phyloP scores from a whole-genome alignment of 2,888 invertebrate genomes.

The Oscheius sp. region DNA sequence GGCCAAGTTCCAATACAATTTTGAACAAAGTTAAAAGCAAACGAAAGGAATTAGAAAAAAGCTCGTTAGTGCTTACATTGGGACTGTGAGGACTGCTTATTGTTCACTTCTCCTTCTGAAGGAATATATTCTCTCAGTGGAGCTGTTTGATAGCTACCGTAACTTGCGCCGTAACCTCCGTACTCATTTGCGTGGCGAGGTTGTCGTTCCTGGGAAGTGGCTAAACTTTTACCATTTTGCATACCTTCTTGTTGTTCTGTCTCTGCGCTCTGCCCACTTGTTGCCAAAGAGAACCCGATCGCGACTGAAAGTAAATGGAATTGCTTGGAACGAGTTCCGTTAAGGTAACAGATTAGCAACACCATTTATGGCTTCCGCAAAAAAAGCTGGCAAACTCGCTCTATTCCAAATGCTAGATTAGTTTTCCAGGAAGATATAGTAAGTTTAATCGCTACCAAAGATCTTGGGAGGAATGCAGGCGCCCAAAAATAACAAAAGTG shows the following conservation, averaged over 20 bases:
- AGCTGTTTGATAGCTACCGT: constrained; percentile 36
- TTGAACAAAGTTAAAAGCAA: constrained; percentile 18
- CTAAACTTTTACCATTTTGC: not conserved
- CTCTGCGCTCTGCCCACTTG: constrained; percentile 34
- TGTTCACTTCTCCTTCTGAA: constrained; percentile 20
- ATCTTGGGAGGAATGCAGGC: no score
- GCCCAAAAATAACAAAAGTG: no score
- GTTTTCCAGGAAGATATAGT: no score
- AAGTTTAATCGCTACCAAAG: no score
- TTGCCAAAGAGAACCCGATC: constrained; percentile 38
- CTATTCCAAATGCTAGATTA: no score
- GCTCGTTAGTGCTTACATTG: constrained; percentile 24
- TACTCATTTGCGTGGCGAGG: constrained; percentile 28
- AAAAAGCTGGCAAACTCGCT: not conserved
- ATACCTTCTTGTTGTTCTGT: constrained; percentile 16
- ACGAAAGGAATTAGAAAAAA: not conserved
- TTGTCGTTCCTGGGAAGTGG: constrained; percentile 5
- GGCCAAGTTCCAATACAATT: not conserved
- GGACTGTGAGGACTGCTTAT: constrained; percentile 1
- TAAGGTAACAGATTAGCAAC: not conserved
- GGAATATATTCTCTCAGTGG: constrained; percentile 29
- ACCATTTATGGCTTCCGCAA: not conserved
- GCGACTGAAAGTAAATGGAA: constrained; percentile 29
- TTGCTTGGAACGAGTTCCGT: not conserved
- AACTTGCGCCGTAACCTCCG: constrained; percentile 53